phyloP scores from a whole-genome alignment of 2,888 invertebrate genomes.

The Xestia c-nigrum region DNA sequence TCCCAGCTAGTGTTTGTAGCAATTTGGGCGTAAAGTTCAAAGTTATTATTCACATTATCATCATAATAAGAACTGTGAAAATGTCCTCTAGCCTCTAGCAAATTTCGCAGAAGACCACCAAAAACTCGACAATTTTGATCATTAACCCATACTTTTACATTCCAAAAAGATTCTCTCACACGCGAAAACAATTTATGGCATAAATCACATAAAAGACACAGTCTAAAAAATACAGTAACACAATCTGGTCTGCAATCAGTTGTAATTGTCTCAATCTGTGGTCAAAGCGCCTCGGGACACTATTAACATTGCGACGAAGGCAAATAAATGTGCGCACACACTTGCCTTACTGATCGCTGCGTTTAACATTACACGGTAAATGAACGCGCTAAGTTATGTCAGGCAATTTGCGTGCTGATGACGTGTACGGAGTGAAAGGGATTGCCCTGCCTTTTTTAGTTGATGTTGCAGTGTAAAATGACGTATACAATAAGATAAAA shows the following conservation, averaged over 20 bases:
- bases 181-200: constrained; percentile 78
- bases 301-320: constrained; percentile 81
- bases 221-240: constrained; percentile 67
- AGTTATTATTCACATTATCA: neutral
- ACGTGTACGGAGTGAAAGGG: constrained; percentile 37
- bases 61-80: constrained; percentile 26
- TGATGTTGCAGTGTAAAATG: neutral
- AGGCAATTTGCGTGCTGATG: constrained; percentile 51
- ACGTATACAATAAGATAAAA: neutral
- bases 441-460: constrained; percentile 11
- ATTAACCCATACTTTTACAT: constrained; percentile 56
- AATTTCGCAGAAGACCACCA: constrained; percentile 25
- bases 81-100: constrained; percentile 37
- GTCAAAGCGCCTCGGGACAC: constrained; percentile 80
- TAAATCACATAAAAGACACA: constrained; percentile 74
- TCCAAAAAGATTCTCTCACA: constrained; percentile 64
- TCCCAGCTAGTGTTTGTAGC: constrained; percentile 13
- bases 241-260: constrained; percentile 82
- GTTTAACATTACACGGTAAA: constrained; percentile 54
- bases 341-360: constrained; percentile 56
- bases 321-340: constrained; percentile 71
- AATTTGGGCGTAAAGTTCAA: constrained; percentile 31
- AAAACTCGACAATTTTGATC: constrained; percentile 39
- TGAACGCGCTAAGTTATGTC: constrained; percentile 55
- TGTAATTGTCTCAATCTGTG: constrained; percentile 84